Percentiles rank a stretch among this genome's conserved stretches.
phyloP scores from a whole-genome alignment of 2,113 vertebrate genomes.

The Morone saxatilis region DNA sequence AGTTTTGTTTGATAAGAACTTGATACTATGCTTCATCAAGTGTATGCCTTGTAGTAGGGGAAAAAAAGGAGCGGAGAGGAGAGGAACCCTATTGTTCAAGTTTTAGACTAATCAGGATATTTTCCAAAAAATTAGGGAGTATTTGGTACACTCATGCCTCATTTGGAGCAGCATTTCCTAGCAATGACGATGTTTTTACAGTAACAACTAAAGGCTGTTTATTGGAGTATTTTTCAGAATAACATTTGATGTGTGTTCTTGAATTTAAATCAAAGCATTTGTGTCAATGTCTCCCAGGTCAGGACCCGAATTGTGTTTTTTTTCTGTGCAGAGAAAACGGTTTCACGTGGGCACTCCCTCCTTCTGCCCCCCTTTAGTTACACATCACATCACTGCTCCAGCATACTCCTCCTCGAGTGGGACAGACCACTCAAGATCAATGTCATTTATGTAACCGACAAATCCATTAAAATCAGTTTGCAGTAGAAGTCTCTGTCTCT shows the following conservation, averaged over 20 bases:
- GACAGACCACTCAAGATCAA: slow-evolving; percentile 16
- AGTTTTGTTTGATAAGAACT: slow-evolving; percentile 7
- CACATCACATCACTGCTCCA: not conserved
- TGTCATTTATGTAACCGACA: slow-evolving; percentile 50
- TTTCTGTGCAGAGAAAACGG: not conserved
- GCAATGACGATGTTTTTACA: not conserved
- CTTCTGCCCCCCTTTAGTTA: not conserved
- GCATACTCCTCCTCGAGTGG: slow-evolving; percentile 3
- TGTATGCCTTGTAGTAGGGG: not conserved
- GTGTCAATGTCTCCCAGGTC: not conserved
- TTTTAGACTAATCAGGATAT: not conserved
- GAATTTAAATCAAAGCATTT: not conserved
- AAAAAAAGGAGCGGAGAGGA: not conserved
- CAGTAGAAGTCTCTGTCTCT: slow-evolving; percentile 29
- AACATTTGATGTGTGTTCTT: not conserved
- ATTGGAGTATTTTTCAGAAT: not conserved
- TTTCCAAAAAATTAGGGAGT: slow-evolving; percentile 9
- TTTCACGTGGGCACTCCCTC: not conserved
- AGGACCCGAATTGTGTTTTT: not conserved
- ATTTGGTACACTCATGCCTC: not conserved
- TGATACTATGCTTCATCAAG: not conserved
- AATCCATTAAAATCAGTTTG: slow-evolving; percentile 73
- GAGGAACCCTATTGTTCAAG: not conserved
- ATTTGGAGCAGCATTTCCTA: not conserved
- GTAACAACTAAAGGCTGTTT: not conserved